These are phyloP conservation scores for Agrypnus murinus DNA, from an alignment of 2,888 invertebrate genomes.

Conservation along the genomic window DNA sequence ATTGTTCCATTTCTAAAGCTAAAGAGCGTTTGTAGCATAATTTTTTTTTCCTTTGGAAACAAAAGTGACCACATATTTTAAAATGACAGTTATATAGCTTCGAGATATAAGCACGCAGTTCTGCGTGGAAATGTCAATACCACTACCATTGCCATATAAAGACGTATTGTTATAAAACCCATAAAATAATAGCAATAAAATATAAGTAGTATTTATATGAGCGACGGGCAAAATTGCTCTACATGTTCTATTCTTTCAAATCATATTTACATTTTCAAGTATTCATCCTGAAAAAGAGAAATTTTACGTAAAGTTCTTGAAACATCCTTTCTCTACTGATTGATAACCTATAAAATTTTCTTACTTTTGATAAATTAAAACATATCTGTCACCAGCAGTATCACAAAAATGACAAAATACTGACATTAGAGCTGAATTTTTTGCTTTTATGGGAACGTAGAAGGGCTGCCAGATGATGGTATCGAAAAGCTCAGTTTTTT, in stretches of 20 bases:
- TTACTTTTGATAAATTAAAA: slow-evolving; percentile 37
- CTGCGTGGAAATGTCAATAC: slow-evolving; percentile 19
- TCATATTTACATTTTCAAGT: background rate
- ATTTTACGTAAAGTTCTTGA: background rate
- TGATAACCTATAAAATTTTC: slow-evolving; percentile 20
- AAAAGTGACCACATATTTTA: slow-evolving; percentile 45
- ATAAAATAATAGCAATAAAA: slow-evolving; percentile 24
- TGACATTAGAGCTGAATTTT: slow-evolving; percentile 37
- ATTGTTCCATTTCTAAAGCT: slow-evolving; percentile 44
- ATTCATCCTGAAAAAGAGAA: background rate
- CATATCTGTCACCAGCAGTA: slow-evolving; percentile 41
- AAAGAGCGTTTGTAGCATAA: slow-evolving; percentile 29
- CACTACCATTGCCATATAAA: slow-evolving; percentile 28
- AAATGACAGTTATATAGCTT: slow-evolving; percentile 38
- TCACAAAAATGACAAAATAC: slow-evolving; percentile 43
- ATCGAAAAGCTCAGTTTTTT: slow-evolving; percentile 39
- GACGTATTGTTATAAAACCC: slow-evolving; percentile 23
- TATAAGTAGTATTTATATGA: slow-evolving; percentile 9
- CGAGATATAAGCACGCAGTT: slow-evolving; percentile 20
- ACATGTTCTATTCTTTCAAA: background rate
- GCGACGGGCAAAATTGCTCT: slow-evolving; percentile 1
- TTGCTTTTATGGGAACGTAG: slow-evolving; percentile 32
- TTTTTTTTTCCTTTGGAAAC: slow-evolving; percentile 28
- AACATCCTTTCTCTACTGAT: no score
- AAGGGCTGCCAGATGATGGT: slow-evolving; percentile 45